phyloP scores from a whole-genome alignment of 2,888 invertebrate genomes.

The Synergus gifuensis region DNA sequence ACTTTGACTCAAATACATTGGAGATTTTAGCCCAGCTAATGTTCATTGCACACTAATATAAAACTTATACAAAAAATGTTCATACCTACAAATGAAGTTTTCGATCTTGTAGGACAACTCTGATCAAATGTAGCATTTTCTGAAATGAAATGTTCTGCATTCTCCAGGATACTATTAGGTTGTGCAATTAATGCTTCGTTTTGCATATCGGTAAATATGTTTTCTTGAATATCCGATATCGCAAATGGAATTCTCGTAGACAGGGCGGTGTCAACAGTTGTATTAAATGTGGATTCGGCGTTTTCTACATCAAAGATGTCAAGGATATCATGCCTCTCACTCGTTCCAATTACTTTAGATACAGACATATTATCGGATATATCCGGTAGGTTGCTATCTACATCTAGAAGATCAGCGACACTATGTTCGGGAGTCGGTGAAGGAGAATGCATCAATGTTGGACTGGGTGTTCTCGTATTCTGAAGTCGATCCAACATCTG shows the following conservation, averaged over 20 bases:
- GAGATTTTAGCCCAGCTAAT: too few species aligned
- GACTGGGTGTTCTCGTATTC: constrained; percentile 92
- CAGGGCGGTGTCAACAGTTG: constrained; percentile 47
- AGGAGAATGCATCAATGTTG: constrained; percentile 91
- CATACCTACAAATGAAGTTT: constrained; percentile 54
- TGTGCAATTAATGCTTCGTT: constrained; percentile 51
- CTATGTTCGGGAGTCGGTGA: constrained; percentile 88
- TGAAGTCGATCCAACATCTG: constrained; percentile 90
- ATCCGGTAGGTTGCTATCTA: constrained; percentile 76
- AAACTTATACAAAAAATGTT: neutral
- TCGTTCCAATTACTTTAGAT: neutral
- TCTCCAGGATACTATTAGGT: constrained; percentile 43
- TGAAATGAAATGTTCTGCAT: neutral
- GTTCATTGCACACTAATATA: neutral
- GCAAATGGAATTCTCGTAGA: constrained; percentile 55
- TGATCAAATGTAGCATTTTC: constrained; percentile 58
- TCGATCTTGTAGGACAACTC: constrained; percentile 60
- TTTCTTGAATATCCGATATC: constrained; percentile 62
- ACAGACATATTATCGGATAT: constrained; percentile 71
- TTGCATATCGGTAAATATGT: constrained; percentile 64
- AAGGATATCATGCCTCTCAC: constrained; percentile 65
- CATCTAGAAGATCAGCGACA: constrained; percentile 83
- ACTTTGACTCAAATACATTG: too few species aligned
- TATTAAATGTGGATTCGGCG: constrained; percentile 58
- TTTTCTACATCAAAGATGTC: constrained; percentile 73